phyloP scores from a whole-genome alignment of 2,888 invertebrate genomes.

The Zygothrica quintamaculata region DNA sequence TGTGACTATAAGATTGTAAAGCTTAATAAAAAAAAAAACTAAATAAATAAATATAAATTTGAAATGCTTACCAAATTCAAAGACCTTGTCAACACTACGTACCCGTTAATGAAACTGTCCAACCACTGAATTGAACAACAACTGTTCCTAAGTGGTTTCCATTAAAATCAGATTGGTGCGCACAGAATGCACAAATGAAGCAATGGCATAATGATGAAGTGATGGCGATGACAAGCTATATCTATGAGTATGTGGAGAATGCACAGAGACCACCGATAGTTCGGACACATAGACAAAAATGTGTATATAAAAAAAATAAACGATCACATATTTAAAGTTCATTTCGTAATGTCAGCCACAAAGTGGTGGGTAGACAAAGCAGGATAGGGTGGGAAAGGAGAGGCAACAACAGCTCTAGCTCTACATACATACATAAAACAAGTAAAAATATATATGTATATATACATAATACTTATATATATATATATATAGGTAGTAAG shows the following conservation, averaged over 20 bases:
- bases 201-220: slow-evolving; percentile 37
- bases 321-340: slow-evolving; percentile 37
- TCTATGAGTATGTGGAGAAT: slow-evolving; percentile 26
- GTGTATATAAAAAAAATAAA: slow-evolving; percentile 3
- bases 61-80: slow-evolving; percentile 41
- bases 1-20: too few relatives aligned
- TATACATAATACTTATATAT: too few relatives aligned
- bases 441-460: neutral
- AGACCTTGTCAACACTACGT: slow-evolving; percentile 62
- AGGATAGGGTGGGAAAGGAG: slow-evolving; percentile 10
- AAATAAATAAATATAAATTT: too few relatives aligned
- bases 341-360: slow-evolving; percentile 43
- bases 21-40: too few relatives aligned
- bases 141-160: slow-evolving; percentile 26
- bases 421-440: slow-evolving; percentile 3
- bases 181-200: slow-evolving; percentile 53
- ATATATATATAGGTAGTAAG: slow-evolving; percentile 6
- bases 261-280: slow-evolving; percentile 2
- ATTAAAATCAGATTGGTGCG: slow-evolving; percentile 55
- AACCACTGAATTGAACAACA: neutral
- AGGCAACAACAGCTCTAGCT: slow-evolving; percentile 2
- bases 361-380: too few relatives aligned
- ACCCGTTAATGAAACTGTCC: slow-evolving; percentile 54
- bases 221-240: slow-evolving; percentile 42
- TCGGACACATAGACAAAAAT: slow-evolving; percentile 1